Base-by-base conservation (phyloP, 1,140 invertebrate species). In the Medauroidea extradentata region DNA sequence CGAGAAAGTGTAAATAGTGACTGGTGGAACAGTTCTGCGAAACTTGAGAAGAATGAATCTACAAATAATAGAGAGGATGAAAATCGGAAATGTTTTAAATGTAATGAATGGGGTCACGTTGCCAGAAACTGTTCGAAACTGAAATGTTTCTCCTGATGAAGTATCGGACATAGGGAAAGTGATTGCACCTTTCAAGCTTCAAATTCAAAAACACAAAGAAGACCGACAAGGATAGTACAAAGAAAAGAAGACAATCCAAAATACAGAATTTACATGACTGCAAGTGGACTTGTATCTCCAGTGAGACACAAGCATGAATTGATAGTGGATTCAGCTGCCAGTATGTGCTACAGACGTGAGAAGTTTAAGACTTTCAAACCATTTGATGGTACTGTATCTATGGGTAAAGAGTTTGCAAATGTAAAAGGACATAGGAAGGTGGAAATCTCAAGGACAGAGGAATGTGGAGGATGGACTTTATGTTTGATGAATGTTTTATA, bases 391-490 rank as follows among this genome's bases (percentile, higher is more conserved):
- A 34, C 4, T 7, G 29, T 34, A n/a, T 46, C 44, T n/a, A 21
- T 21, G 44, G 44, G 44, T 11, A 46, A 21, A 13, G 44, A 11
- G n/a, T 25, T 46, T 25, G 18, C 24, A 46, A 5, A 46, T 5
- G 13, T 46, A 5, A 25, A 46, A n/a, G 44, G 44, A 46, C 9
- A n/a, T 19, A 13, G 44, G 18, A 46, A 19, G 24, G 44, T 46
- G 5, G 18, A 21, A 7, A 19, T 46, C 18, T 7, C 18, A 19
- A 46, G 3, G 18, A 21, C 44, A 7, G 44, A 46, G 18, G 44
- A 46, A 46, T 46, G 44, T 46, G 44, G 44, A n/a, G 44, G 44
- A 46, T 46, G 44, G 44, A 25, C 18, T 5, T 25, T 46, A 21
- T 4, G 24, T 21, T 46, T 46, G 9, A 7, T 11, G n/a, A 25